Base-by-base conservation (phyloP, 2,797 vertebrate genomes). In the Neosilurus hyrtlii region DNA sequence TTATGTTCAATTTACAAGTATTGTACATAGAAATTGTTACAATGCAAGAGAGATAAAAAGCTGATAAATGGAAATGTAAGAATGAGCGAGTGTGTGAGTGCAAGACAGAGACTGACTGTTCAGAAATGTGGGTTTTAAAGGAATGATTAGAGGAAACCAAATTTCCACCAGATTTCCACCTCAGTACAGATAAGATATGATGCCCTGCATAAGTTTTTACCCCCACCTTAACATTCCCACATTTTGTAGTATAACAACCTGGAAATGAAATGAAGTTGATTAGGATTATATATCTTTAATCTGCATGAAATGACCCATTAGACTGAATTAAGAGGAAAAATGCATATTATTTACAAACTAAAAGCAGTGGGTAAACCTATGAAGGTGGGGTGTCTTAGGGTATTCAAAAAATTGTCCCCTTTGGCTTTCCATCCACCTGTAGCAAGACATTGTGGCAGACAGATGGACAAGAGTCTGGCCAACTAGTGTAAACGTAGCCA, bases 1-100 rank as follows among this genome's bases (percentile, higher is more conserved):
- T 95, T 95, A 95, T 95, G 94, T 95, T 94, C 92, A 93, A 93
- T 94, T 94, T 93, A 93, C 91, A 90, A 86, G 93, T 95, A 94
- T 94, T 95, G 95, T 95, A 95, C 91, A 95, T 95, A 95, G 91
- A 94, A 93, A 92, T 94, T 92, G 90, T 94, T 92, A 94, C 89
- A 83, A 72, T 62, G 63, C 71, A 56, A 86, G 82, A 86, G 84
- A 83, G 76, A 83, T 78, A 80, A 73, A 83, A 65, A 79, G 57
- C 79, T 84, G 87, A 89, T 85, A 84, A 86, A 89, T 88, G 89
- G 30, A 90, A 86, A 88, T 84, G 83, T 66, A 83, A 91, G 90
- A 89, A 88, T 89, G 91, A 92, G 92, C 30, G 78, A 92, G 91
- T 92, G 92, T 92, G 91, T 65, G 86, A 80, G 62, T 89, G 84